Conservation (phyloP, 2,797 vertebrate species). For the Syngnathus rostellatus region DNA sequence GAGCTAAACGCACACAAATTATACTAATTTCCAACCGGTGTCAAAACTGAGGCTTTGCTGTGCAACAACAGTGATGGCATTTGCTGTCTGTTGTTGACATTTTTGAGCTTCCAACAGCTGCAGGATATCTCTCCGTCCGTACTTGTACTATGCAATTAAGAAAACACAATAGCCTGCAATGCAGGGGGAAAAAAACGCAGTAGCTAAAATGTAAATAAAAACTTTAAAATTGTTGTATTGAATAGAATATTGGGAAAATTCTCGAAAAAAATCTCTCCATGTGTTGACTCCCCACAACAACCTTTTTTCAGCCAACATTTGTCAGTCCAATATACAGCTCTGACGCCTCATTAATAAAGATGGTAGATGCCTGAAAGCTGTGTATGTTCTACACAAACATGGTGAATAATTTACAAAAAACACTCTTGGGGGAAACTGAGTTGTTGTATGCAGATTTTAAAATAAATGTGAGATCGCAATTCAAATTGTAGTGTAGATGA, state of each 20-base stretch:
- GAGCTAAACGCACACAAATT: conserved; percentile 12
- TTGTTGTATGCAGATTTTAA: no score
- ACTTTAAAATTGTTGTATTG: neutral
- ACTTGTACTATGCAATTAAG: neutral
- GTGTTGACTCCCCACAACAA: neutral
- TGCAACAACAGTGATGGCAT: neutral
- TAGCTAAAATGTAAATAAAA: neutral
- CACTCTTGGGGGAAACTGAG: no score
- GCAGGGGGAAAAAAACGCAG: neutral
- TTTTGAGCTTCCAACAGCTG: neutral
- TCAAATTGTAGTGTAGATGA: no score
- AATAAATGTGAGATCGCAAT: no score
- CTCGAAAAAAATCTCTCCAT: neutral
- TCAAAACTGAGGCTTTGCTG: neutral
- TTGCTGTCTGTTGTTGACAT: neutral
- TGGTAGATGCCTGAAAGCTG: neutral
- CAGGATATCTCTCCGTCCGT: neutral
- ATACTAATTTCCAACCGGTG: neutral
- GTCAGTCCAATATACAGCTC: neutral
- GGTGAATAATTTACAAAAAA: no score
- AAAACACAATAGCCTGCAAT: neutral
- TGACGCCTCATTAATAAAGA: neutral
- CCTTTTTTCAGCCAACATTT: neutral
- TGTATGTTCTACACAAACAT: neutral
- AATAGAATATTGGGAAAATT: neutral